Evolutionary conservation across 2,888 invertebrate species (phyloP).

Genomic region (Caenorhabditis uteleia): DNA sequence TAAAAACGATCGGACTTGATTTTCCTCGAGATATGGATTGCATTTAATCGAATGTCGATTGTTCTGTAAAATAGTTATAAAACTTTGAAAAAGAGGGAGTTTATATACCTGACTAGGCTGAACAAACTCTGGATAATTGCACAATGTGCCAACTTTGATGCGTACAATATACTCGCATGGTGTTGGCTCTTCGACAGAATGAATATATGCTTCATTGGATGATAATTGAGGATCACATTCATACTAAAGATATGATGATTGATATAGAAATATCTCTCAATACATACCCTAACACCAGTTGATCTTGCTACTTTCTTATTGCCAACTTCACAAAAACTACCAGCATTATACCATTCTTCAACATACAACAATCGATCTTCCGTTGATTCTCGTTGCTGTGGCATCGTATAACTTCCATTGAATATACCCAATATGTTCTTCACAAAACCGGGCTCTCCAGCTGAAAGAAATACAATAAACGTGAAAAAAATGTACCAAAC

Average conservation of each 20-base stretch:
- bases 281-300: conserved; percentile 24
- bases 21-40: conserved; percentile 10
- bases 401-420: conserved; percentile 30
- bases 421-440: conserved; percentile 35
- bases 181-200: conserved; percentile 20
- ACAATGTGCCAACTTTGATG: conserved; percentile 34
- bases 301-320: conserved; percentile 10
- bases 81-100: not conserved
- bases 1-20: conserved; percentile 7
- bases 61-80: not conserved
- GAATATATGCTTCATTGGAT: conserved; percentile 30
- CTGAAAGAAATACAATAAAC: conserved; percentile 6
- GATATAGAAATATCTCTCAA: too few species aligned
- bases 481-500: not conserved
- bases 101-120: conserved; percentile 11
- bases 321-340: conserved; percentile 26
- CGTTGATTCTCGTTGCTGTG: conserved; percentile 21
- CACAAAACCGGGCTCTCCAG: conserved; percentile 14
- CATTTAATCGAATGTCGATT: conserved; percentile 16
- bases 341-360: conserved; percentile 26
- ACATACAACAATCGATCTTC: conserved; percentile 29
- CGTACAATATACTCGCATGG: conserved; percentile 35
- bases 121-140: conserved; percentile 16
- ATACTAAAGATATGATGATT: conserved; percentile 35
- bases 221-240: conserved; percentile 28